Evolutionary conservation across 53 echinoderm and acorn worm genomes (phyloP), one percentile per base, ranked within the genome.

Genomic region (Henricia sp.): DNA sequence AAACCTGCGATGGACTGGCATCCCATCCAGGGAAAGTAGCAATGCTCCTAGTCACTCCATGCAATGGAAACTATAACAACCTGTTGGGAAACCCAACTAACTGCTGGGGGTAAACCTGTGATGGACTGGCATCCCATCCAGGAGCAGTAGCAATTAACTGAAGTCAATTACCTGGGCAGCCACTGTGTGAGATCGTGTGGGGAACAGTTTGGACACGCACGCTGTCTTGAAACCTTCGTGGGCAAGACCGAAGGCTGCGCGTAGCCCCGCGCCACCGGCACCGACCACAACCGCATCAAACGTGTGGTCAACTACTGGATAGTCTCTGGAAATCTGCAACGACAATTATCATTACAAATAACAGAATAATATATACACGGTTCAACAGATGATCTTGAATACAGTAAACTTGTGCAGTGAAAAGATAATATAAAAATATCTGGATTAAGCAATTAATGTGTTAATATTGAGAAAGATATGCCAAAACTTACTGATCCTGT

Each of bases 211-310:
- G 33, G 92, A 88, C 35, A 96, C 78, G 53, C 94, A 94, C 1
- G 94, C 94, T 0, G 92, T 92, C 65, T 92, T 96, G 77, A 92
- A 96, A 28, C 96, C 96, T 29, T 96, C 96, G 33, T 91, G 93
- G 17, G 96, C 96, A 3, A 96, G 76, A 23, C 94, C 96, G 82
- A 96, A 96, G 37, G 96, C 94, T 21, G 96, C 96, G 38, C 96
- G 83, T 25, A 96, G 75, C 11, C 96, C 96, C 6, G 96, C 96
- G 3, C 96, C 96, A 16, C 96, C 94, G 50, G 96, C 96, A 1
- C 96, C 96, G 0, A 96, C 94, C 2, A 96, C 96, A 2, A 96
- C 91, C 0, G 96, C 96, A 88, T 96, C 96, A 67, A 90, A 96
- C 12, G 96, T 96, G 77, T 96, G 96, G 78, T 96, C 96, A 9